Conservation (phyloP, 2,797 vertebrate species). For the Manis crassicaudata region DNA sequence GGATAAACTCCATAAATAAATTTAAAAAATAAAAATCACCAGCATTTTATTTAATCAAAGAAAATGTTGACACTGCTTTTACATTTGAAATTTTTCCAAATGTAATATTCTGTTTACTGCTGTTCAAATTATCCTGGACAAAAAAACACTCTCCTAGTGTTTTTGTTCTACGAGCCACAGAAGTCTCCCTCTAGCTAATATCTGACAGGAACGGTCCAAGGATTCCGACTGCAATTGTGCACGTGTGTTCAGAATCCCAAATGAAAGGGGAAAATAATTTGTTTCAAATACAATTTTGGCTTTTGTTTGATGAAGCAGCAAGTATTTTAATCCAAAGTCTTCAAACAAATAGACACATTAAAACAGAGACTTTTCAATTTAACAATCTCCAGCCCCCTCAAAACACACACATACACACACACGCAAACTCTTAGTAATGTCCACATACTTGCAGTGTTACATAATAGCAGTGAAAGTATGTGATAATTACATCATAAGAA, state of each 20-base stretch:
- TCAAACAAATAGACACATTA: constrained; percentile 78
- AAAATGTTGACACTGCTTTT: constrained; percentile 55
- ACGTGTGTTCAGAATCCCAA: constrained; percentile 88
- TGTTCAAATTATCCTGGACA: constrained; percentile 73
- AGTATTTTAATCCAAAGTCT: constrained; percentile 77
- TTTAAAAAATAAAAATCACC: constrained; percentile 49
- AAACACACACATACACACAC: constrained; percentile 57
- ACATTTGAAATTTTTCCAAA: constrained; percentile 32
- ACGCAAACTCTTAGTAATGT: constrained; percentile 84
- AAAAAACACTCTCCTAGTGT: constrained; percentile 79
- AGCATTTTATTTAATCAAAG: constrained; percentile 53
- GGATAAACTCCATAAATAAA: constrained; percentile 63
- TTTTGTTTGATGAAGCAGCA: constrained; percentile 76
- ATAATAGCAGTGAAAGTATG: constrained; percentile 87
- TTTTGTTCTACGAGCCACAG: constrained; percentile 86
- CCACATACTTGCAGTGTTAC: constrained; percentile 85
- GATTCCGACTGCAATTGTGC: constrained; percentile 86
- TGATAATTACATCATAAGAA: constrained; percentile 85
- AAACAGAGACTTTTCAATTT: constrained; percentile 82
- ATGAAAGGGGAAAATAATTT: constrained; percentile 84
- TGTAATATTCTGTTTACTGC: constrained; percentile 71
- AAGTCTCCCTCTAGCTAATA: constrained; percentile 87
- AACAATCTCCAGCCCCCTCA: constrained; percentile 77
- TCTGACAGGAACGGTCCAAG: constrained; percentile 86
- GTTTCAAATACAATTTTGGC: constrained; percentile 81